Evolutionary conservation across 2,888 invertebrate genomes (phyloP), one percentile per base, ranked within the genome.

Genomic region (Plutella xylostella): DNA sequence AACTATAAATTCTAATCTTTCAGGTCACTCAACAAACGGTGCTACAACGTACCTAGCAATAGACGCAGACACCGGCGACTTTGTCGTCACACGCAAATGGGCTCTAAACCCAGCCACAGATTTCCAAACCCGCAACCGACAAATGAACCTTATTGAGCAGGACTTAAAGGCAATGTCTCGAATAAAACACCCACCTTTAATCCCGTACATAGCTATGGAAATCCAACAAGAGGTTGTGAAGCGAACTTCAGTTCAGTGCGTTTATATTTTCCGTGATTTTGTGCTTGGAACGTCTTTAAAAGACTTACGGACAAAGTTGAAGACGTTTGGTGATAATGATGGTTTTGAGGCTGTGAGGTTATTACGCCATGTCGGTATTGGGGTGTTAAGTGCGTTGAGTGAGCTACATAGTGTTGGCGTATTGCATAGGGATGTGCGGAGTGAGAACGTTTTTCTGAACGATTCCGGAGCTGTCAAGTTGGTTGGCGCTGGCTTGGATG

Each of bases 371-470:
- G 86, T 94, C 25, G 90, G 91, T 0, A 78, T 83, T 40, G 93
- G 92, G 22, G 86, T 95, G 21, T 78, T 96, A 3, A 86, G 88
- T 43, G 94, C 92, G 12, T 72, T 96, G 25, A 87, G 88, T 31
- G 94, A 90, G 65, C 78, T 97, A 45, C 96, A 97, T 65, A 86
- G 89, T 55, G 91, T 90, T 50, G 91, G 92, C 51, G 89, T 96
- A 1, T 89, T 94, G 14, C 96, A 97, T 66, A 90, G 91, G 59
- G 91, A 93, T 69, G 74, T 97, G n/a, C 78, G 90, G 48, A 89
- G 89, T 56, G 88, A 89, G 17, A 91, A 89, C 52, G 88, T 94
- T 45, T 91, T 89, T 62, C 77, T 94, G 64, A 91, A 91, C 56
- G 86, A 87, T 41, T 71, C 71, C 45, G 92, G 92, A 37, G 77